Percentiles rank a stretch among this genome's conserved stretches.
These are phyloP conservation scores for Chondrosia reniformis DNA, from an alignment of 37 sponge, comb jelly and placozoan genomes.

Conservation along the genomic window DNA sequence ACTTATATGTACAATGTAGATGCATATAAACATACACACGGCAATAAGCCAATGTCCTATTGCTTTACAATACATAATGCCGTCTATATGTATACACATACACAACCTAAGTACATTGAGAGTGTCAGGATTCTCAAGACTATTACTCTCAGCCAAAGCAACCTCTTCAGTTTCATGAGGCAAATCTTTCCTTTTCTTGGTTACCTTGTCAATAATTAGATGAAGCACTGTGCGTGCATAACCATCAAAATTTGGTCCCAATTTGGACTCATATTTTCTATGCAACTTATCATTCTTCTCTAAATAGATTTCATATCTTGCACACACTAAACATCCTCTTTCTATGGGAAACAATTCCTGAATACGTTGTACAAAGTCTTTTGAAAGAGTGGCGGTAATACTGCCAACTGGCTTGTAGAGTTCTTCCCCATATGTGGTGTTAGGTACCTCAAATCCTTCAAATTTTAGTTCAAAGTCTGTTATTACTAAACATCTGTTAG, in stretches of 20 bases:
- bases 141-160: neutral
- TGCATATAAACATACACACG: too few species aligned
- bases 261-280: too few species aligned
- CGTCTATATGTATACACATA: too few species aligned
- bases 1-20: too few species aligned
- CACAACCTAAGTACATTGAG: too few species aligned
- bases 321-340: neutral
- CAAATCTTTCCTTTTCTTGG: neutral
- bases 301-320: neutral
- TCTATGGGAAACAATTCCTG: conserved; percentile 5
- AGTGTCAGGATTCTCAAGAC: too few species aligned
- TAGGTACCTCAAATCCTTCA: neutral
- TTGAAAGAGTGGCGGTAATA: neutral
- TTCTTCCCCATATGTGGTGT: neutral
- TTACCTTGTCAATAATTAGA: neutral
- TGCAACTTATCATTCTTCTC: neutral
- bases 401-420: neutral
- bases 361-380: neutral
- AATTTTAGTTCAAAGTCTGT: conserved; percentile 15
- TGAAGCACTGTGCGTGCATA: conserved; percentile 7
- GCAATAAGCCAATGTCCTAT: too few species aligned
- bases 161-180: neutral
- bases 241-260: neutral
- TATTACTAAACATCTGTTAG: too few species aligned
- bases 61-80: too few species aligned